A percentile compares a stretch with the other conserved stretches of the same genome.
phyloP scores from a whole-genome alignment of 2,888 invertebrate genomes.

The Girardia tigrina region DNA sequence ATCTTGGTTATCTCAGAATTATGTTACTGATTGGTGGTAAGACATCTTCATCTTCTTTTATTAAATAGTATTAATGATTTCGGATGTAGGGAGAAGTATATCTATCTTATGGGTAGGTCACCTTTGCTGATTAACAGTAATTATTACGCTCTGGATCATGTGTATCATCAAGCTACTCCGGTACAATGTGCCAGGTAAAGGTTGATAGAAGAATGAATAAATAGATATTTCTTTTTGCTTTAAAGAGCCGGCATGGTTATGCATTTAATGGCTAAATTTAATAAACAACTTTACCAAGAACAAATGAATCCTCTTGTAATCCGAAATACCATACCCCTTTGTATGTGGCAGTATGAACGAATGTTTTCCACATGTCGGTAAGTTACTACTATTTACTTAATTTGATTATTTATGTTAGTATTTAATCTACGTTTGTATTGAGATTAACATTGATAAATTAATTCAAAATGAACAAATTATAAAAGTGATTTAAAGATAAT shows the following conservation, averaged over 20 bases:
- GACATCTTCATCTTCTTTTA: no score
- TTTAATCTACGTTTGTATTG: no score
- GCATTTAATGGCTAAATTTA: conserved; percentile 48
- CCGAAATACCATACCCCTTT: conserved; percentile 52
- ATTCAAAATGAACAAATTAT: no score
- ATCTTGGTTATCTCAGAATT: conserved; percentile 53
- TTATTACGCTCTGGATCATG: conserved; percentile 53
- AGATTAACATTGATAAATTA: no score
- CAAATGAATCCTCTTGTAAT: conserved; percentile 51
- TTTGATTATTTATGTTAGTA: no score
- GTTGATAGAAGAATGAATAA: conserved; percentile 39
- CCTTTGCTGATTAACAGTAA: conserved; percentile 53
- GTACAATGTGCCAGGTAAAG: conserved; percentile 46
- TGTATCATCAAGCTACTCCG: conserved; percentile 49
- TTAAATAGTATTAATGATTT: no score
- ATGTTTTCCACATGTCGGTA: conserved; percentile 51
- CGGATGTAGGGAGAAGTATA: conserved; percentile 54
- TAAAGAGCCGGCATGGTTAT: conserved; percentile 50
- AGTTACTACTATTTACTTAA: no score
- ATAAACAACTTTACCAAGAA: conserved; percentile 51
- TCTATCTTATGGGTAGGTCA: conserved; percentile 51
- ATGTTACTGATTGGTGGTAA: conserved; percentile 53
- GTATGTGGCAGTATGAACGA: conserved; percentile 53
- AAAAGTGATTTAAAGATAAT: no score
- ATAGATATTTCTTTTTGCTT: background rate